Percentiles rank a stretch among this genome's conserved stretches.
phyloP scores from a whole-genome alignment of 1,140 invertebrate species.

The Eupeodes corollae region DNA sequence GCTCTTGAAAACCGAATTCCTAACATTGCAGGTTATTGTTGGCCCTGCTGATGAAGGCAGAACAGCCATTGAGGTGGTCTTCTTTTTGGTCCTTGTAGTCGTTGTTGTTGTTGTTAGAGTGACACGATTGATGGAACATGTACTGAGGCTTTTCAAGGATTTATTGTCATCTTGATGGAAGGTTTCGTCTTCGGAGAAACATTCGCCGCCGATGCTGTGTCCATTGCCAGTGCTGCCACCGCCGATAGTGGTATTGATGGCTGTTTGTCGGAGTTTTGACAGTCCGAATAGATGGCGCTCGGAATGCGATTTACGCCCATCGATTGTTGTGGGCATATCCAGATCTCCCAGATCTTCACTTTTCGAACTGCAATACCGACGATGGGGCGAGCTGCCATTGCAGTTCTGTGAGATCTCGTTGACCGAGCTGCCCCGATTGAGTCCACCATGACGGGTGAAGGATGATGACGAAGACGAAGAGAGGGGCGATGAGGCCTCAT shows the following conservation, averaged over 20 bases:
- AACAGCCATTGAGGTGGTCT: constrained; percentile 33
- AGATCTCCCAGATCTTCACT: constrained; percentile 30
- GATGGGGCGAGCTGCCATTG: constrained; percentile 5
- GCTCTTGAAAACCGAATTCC: no score
- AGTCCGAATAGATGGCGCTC: constrained; percentile 24
- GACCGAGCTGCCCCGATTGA: constrained; percentile 13
- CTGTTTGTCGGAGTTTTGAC: constrained; percentile 32
- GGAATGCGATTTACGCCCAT: constrained; percentile 32
- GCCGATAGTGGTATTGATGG: constrained; percentile 29
- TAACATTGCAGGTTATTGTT: no score
- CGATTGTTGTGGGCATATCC: constrained; percentile 20
- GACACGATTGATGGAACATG: not conserved
- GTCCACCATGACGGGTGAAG: constrained; percentile 14
- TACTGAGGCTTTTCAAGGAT: constrained; percentile 1
- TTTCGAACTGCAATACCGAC: constrained; percentile 31
- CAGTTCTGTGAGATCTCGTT: constrained; percentile 13
- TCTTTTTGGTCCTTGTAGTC: constrained; percentile 31
- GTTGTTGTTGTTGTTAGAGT: constrained; percentile 1
- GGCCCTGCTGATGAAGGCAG: no score
- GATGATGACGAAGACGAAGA: constrained; percentile 3
- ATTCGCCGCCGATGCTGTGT: constrained; percentile 1
- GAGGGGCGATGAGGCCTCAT: constrained; percentile 16
- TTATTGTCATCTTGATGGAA: constrained; percentile 36
- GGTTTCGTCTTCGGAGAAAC: constrained; percentile 22
- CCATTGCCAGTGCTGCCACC: constrained; percentile 13